Percentiles rank a stretch among this genome's conserved stretches.
phyloP scores from a whole-genome alignment of 92 coral and sea anemone species.

The Desmophyllum pertusum region DNA sequence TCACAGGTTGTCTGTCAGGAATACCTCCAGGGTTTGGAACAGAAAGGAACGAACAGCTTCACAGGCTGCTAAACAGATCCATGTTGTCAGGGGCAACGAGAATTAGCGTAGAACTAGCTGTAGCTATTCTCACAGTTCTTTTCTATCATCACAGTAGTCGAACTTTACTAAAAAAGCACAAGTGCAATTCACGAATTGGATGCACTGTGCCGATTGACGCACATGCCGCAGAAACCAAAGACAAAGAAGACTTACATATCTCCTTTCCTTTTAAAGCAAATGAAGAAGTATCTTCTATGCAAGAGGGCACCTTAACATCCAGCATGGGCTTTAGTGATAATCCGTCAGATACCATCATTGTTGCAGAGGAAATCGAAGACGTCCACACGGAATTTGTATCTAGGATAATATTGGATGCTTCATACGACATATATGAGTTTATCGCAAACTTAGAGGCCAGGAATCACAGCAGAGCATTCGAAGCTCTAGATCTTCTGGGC shows the following conservation, averaged over 20 bases:
- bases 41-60: slow-evolving; percentile 62
- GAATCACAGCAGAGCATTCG: slow-evolving; percentile 10
- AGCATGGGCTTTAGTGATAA: neutral
- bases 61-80: slow-evolving; percentile 51
- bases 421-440: neutral
- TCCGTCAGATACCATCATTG: neutral
- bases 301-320: neutral
- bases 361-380: slow-evolving; percentile 34
- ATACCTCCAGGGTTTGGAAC: slow-evolving; percentile 74
- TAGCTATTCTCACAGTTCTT: slow-evolving; percentile 40
- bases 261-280: slow-evolving; percentile 11
- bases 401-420: slow-evolving; percentile 21
- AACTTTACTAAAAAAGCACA: neutral
- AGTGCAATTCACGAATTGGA: slow-evolving; percentile 23
- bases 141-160: slow-evolving; percentile 29
- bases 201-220: slow-evolving; percentile 35
- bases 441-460: slow-evolving; percentile 24
- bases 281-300: neutral
- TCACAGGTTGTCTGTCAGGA: slow-evolving; percentile 59
- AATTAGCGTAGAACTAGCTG: slow-evolving; percentile 58
- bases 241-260: neutral
- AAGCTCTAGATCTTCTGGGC: slow-evolving; percentile 25
- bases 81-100: slow-evolving; percentile 66
- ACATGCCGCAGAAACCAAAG: neutral
- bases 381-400: slow-evolving; percentile 33